Percentiles rank a stretch among this genome's conserved stretches.
These are phyloP conservation scores for Epizoanthus illoricatus DNA, from an alignment of 92 coral and sea anemone species.

Conservation along the genomic window DNA sequence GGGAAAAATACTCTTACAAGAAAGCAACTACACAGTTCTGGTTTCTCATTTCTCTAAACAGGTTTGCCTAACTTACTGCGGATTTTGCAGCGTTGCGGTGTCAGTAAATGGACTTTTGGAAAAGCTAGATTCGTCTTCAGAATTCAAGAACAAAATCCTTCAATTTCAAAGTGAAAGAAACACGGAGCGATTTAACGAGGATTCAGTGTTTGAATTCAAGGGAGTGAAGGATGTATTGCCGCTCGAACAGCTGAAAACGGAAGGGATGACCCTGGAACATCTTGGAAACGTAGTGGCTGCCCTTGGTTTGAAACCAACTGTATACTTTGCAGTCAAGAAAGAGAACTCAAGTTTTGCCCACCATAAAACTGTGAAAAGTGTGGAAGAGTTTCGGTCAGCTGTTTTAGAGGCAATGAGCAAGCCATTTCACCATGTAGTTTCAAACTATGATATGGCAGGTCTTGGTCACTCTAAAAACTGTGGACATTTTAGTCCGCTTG, in stretches of 20 bases:
- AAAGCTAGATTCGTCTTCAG: not conserved
- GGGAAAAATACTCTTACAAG: constrained; percentile 46
- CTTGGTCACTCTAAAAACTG: constrained; percentile 13
- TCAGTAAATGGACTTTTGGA: constrained; percentile 49
- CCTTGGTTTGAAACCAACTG: constrained; percentile 18
- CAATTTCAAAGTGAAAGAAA: constrained; percentile 9
- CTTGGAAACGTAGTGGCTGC: constrained; percentile 32
- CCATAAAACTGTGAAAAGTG: constrained; percentile 7
- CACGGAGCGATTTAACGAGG: constrained; percentile 26
- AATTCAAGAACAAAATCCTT: not conserved
- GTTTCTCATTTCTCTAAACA: constrained; percentile 51
- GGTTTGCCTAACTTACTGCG: constrained; percentile 49
- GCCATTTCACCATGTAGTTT: constrained; percentile 33
- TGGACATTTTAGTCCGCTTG: constrained; percentile 65
- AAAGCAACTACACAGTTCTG: constrained; percentile 29
- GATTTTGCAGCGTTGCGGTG: constrained; percentile 59
- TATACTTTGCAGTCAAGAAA: constrained; percentile 21
- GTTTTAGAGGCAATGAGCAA: constrained; percentile 46
- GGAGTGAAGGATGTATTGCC: constrained; percentile 30
- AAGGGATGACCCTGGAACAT: constrained; percentile 53
- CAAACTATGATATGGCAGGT: constrained; percentile 40
- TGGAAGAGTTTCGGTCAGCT: constrained; percentile 52
- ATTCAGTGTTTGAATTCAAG: constrained; percentile 38
- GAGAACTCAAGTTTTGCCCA: not conserved
- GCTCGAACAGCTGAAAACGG: constrained; percentile 17